Percentiles rank a stretch among this genome's conserved stretches.
phyloP scores from a whole-genome alignment of 1,140 invertebrate species.

The Rhynchophorus ferrugineus region DNA sequence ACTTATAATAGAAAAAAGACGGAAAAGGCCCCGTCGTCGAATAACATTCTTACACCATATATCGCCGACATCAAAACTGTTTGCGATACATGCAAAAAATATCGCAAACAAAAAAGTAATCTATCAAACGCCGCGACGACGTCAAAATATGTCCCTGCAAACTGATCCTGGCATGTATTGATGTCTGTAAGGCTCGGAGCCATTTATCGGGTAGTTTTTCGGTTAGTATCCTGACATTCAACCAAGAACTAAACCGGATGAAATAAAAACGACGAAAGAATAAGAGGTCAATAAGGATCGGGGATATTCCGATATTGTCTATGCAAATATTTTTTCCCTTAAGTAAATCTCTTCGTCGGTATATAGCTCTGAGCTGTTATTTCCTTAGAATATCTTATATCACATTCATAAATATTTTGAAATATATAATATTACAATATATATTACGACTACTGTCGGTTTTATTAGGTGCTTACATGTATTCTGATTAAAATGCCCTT shows the following conservation, averaged over 20 bases:
- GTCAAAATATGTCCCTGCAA: not conserved
- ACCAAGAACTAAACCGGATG: not conserved
- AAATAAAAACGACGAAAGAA: not conserved
- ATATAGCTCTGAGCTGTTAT: no score
- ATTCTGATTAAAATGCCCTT: no score
- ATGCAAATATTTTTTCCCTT: no score
- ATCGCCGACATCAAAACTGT: not conserved
- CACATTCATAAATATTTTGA: no score
- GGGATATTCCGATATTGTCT: no score
- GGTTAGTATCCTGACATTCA: not conserved
- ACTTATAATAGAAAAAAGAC: not conserved
- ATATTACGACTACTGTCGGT: no score
- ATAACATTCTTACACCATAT: not conserved
- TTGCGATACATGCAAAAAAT: not conserved
- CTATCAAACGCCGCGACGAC: not conserved
- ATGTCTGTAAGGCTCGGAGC: not conserved
- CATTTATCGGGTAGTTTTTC: not conserved
- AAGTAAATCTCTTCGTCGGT: no score
- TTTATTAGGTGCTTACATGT: no score
- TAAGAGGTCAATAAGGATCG: no score
- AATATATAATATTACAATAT: no score
- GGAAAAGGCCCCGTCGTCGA: not conserved
- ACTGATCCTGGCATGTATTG: not conserved
- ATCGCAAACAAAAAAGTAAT: not conserved
- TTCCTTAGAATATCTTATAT: no score